Conservation (phyloP, 2,113 vertebrate genomes). For the Callocephalon fimbriatum region DNA sequence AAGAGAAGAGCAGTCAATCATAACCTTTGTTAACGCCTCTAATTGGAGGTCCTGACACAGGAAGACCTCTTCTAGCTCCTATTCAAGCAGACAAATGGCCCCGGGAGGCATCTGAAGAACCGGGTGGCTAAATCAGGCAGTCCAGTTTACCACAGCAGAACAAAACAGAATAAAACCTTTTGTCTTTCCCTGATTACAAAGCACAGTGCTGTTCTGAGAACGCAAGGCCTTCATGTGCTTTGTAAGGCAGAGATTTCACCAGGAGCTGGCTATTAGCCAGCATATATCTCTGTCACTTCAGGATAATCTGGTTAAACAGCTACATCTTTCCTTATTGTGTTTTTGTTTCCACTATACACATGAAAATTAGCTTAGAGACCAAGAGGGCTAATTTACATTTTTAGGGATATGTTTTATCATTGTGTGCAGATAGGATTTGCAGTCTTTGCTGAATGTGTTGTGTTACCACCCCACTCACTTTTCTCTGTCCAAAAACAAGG, state of each 20-base stretch:
- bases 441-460: not conserved
- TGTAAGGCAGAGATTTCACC: not conserved
- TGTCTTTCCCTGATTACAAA: not conserved
- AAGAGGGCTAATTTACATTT: constrained; percentile 55
- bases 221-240: not conserved
- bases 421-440: constrained; percentile 63
- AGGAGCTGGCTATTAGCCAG: constrained; percentile 55
- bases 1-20: not conserved
- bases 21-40: not conserved
- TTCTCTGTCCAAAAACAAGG: not conserved
- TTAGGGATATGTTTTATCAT: constrained; percentile 60
- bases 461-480: not conserved
- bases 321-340: constrained; percentile 42
- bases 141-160: not conserved
- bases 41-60: not conserved
- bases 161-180: constrained; percentile 17
- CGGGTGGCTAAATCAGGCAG: not conserved
- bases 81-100: not conserved
- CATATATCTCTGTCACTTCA: constrained; percentile 32
- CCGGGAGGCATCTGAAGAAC: not conserved
- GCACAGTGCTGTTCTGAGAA: not conserved
- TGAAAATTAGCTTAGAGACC: constrained; percentile 65
- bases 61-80: not conserved
- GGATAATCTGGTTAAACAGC: constrained; percentile 70
- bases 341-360: constrained; percentile 59